Percentiles rank a stretch among this genome's conserved stretches.
These are phyloP conservation scores for Scaptomyza pallida DNA, from an alignment of 1,140 invertebrate genomes.

Conservation along the genomic window DNA sequence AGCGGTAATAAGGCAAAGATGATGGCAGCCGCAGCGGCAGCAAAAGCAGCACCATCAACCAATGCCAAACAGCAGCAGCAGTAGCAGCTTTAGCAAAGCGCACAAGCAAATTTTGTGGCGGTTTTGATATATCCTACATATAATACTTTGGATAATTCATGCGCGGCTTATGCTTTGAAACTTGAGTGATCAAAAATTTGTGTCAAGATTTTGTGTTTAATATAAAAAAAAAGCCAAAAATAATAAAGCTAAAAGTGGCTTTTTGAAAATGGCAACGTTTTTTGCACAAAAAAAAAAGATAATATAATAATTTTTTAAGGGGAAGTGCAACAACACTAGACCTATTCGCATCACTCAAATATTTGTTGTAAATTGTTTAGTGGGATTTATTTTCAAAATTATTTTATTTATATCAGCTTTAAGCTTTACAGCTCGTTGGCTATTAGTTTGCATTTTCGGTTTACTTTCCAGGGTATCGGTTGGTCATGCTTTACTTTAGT, in stretches of 20 bases:
- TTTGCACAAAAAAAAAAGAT: too few relatives aligned
- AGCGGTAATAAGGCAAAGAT: slow-evolving; percentile 71
- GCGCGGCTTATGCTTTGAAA: not conserved
- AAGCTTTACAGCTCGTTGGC: too few relatives aligned
- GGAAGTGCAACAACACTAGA: too few relatives aligned
- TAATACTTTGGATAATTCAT: not conserved
- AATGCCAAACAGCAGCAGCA: slow-evolving; percentile 10
- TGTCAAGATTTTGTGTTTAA: too few relatives aligned
- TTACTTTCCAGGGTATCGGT: slow-evolving; percentile 1
- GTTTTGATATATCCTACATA: slow-evolving; percentile 33
- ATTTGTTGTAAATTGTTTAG: too few relatives aligned
- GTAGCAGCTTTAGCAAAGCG: slow-evolving; percentile 16
- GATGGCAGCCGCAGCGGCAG: slow-evolving; percentile 45
- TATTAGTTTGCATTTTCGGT: too few relatives aligned
- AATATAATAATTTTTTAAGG: too few relatives aligned
- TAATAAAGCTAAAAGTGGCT: too few relatives aligned
- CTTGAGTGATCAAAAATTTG: not conserved
- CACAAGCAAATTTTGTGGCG: slow-evolving; percentile 41
- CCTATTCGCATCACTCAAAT: too few relatives aligned
- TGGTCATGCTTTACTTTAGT: slow-evolving; percentile 14
- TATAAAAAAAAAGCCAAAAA: too few relatives aligned
- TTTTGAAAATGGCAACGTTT: too few relatives aligned
- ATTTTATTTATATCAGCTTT: not conserved
- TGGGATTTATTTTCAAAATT: too few relatives aligned
- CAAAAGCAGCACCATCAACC: slow-evolving; percentile 20